Evolutionary conservation across 2,113 vertebrate genomes (phyloP).

Genomic region (Lepidothrix coronata): DNA sequence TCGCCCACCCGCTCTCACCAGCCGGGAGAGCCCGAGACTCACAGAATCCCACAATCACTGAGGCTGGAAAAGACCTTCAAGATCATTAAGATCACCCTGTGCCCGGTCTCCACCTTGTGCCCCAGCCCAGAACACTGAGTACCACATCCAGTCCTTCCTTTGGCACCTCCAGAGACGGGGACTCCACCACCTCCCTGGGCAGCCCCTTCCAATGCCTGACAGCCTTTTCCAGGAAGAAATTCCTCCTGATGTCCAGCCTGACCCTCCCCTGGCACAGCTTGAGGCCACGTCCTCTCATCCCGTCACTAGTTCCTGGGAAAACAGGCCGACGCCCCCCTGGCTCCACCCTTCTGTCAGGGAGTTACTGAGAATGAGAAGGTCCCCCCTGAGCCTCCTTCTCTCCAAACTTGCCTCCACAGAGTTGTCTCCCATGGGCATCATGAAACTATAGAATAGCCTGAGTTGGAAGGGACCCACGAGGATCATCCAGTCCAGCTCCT

Average conservation of each 20-base stretch:
- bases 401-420: not conserved
- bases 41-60: rapidly evolving
- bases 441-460: not conserved
- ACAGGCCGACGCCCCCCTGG: rapidly evolving
- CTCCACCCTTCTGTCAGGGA: not conserved
- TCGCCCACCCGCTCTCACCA: not conserved
- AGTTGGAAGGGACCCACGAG: not conserved
- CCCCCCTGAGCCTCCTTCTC: not conserved
- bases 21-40: not conserved
- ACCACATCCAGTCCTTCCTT: rapidly evolving
- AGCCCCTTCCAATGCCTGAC: rapidly evolving
- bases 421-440: not conserved
- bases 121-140: not conserved
- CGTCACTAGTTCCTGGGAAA: not conserved
- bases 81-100: rapidly evolving
- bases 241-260: not conserved
- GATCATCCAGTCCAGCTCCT: not conserved
- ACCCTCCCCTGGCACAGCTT: not conserved
- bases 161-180: not conserved
- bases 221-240: not conserved
- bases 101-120: rapidly evolving
- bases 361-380: not conserved
- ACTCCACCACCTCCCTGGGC: not conserved
- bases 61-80: not conserved
- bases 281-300: not conserved